These are phyloP conservation scores for Empis livida DNA, from an alignment of 2,888 invertebrate species.

Conservation along the genomic window DNA sequence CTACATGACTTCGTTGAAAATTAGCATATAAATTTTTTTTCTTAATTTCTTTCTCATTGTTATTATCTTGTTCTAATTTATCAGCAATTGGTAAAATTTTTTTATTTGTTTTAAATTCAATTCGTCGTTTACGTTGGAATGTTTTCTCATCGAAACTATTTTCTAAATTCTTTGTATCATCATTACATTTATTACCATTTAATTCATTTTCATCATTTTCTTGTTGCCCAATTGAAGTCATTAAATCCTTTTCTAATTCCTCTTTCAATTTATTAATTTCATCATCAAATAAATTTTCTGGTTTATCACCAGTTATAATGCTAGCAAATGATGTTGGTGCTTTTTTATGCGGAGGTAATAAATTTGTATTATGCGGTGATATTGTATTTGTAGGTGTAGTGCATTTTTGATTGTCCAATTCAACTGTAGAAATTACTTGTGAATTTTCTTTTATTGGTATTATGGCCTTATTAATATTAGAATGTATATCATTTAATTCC, in stretches of 20 bases:
- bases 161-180: neutral
- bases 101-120: conserved; percentile 29
- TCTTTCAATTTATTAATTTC: conserved; percentile 12
- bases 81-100: conserved; percentile 14
- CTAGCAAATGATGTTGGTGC: conserved; percentile 10
- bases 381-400: neutral
- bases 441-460: neutral
- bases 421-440: neutral
- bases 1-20: conserved; percentile 22
- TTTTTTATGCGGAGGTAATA: conserved; percentile 1
- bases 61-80: conserved; percentile 1
- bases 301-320: conserved; percentile 13
- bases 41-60: neutral
- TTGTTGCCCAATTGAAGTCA: conserved; percentile 3
- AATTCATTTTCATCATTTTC: conserved; percentile 11
- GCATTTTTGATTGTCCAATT: neutral
- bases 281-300: conserved; percentile 6
- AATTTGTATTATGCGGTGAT: neutral
- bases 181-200: neutral
- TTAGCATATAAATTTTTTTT: conserved; percentile 4
- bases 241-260: conserved; percentile 10
- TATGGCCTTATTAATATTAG: neutral
- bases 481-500: neutral
- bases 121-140: conserved; percentile 42
- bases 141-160: conserved; percentile 33